Evolutionary conservation across 2,888 invertebrate species (phyloP), one percentile per base, ranked within the genome.

Genomic region (Leptinotarsa peninsularis): DNA sequence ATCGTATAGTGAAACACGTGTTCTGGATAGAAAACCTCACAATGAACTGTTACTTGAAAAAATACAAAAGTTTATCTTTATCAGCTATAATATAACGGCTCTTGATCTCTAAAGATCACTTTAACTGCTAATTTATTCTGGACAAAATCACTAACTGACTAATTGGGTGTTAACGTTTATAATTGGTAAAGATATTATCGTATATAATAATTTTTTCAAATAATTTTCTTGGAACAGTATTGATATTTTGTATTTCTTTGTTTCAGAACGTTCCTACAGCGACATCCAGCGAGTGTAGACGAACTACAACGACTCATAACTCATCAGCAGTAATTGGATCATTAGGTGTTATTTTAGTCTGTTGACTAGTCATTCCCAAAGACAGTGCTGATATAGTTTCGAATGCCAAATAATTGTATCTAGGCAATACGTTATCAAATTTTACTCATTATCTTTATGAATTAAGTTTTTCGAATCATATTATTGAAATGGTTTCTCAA

Each of bases 201-300:
- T 33, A 33, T 33, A 2, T 33, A 33, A 33, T 33, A 10, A 33
- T 33, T 10, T 33, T 10, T 10, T 33, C 17, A 5, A 52, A 52
- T 17, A 2, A 17, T 71, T 33, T 33, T 43, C 10, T 43, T 43
- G 43, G 3, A 43, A 43, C 10, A 10, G 10, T 43, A 43, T 43
- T 43, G 10, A 66, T 66, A 23, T 67, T 50, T 67, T 63, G 68
- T 69, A 5, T 63, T 63, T 78, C 74, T 76, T 70, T 76, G 43
- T 88, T 89, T 72, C 87, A 91, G 91, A 91, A 87, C 90, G 91
- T 84, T 91, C 91, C 70, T 90, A 91, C 83, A 91, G 91, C 81
- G 91, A 91, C 84, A 91, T 91, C 81, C 90, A 91, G 85, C 89
- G 90, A 79, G 86, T 89, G 66, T 88, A 88, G 78, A 84, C 5